Evolutionary conservation across 1,140 invertebrate genomes (phyloP).

Genomic region (Andrena cerasifolii): DNA sequence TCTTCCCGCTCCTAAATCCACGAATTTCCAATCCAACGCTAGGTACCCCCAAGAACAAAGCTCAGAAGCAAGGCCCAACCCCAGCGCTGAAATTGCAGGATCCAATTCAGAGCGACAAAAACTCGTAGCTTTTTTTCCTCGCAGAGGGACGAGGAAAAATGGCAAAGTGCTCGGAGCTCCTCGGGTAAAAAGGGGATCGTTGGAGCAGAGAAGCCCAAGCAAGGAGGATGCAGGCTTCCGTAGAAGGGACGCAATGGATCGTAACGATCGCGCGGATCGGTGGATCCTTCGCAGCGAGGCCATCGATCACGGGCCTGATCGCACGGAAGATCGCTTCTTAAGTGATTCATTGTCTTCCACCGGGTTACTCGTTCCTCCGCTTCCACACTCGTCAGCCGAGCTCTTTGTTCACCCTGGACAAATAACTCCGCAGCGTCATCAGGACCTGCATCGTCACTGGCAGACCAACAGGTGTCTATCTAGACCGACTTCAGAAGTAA

Average conservation of each 20-base stretch:
- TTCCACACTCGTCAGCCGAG: conserved; percentile 21
- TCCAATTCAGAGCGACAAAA: too few species aligned
- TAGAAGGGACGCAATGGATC: conserved; percentile 42
- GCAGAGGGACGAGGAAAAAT: not conserved
- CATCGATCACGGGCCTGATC: conserved; percentile 51
- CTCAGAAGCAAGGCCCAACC: too few species aligned
- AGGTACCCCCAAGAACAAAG: too few species aligned
- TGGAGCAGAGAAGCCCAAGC: not conserved
- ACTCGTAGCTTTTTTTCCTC: not conserved
- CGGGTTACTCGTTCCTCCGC: conserved; percentile 34
- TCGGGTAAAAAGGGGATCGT: not conserved
- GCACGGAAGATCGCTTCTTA: conserved; percentile 41
- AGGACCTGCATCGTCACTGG: too few species aligned
- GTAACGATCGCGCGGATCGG: conserved; percentile 40
- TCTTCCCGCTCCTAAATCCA: too few species aligned
- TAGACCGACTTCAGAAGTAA: too few species aligned
- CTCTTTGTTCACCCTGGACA: conserved; percentile 35
- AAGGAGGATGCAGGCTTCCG: conserved; percentile 28
- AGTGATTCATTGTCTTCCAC: conserved; percentile 54
- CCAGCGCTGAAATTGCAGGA: too few species aligned
- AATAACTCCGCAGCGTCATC: too few species aligned
- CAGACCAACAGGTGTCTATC: too few species aligned
- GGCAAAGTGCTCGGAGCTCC: not conserved
- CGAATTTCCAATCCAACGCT: too few species aligned
- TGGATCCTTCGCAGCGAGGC: conserved; percentile 14